Evolutionary conservation across 2,797 vertebrate genomes (phyloP).

Genomic region (Caiman crocodilus): DNA sequence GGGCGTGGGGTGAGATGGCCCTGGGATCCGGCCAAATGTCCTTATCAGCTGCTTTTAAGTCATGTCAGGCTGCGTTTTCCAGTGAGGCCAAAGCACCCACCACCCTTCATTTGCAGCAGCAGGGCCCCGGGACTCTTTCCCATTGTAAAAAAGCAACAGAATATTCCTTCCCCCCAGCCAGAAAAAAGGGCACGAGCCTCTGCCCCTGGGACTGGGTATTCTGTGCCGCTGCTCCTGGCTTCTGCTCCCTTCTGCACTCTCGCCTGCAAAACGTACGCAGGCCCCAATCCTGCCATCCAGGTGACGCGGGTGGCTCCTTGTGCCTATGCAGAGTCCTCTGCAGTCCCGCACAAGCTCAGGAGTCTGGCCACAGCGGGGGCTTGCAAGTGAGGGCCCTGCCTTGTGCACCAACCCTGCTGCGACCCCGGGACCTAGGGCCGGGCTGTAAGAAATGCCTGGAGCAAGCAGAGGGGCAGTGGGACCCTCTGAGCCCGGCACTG

Average conservation of each 20-base stretch:
- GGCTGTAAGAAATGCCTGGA: neutral
- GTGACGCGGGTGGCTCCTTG: neutral
- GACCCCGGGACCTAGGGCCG: neutral
- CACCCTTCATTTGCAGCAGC: neutral
- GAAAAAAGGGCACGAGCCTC: neutral
- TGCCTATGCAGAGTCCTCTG: neutral
- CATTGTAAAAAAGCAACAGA: no score
- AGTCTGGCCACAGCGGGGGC: neutral
- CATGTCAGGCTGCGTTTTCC: neutral
- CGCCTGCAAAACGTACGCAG: neutral
- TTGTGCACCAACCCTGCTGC: neutral
- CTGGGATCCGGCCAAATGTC: no score
- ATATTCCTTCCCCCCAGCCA: neutral
- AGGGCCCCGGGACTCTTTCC: neutral
- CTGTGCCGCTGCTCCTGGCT: neutral
- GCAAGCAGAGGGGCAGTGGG: neutral
- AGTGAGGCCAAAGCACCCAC: neutral
- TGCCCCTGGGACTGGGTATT: rapidly evolving
- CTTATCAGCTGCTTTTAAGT: neutral
- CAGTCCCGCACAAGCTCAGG: neutral
- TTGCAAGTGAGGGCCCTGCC: neutral
- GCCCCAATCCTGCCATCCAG: neutral
- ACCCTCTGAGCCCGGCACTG: no score
- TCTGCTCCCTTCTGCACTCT: no score
- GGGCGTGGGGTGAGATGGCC: no score